A percentile compares a stretch with the other conserved stretches of the same genome.
Conservation (phyloP, 1,140 invertebrate genomes). For the Acromyrmex echinatior region DNA sequence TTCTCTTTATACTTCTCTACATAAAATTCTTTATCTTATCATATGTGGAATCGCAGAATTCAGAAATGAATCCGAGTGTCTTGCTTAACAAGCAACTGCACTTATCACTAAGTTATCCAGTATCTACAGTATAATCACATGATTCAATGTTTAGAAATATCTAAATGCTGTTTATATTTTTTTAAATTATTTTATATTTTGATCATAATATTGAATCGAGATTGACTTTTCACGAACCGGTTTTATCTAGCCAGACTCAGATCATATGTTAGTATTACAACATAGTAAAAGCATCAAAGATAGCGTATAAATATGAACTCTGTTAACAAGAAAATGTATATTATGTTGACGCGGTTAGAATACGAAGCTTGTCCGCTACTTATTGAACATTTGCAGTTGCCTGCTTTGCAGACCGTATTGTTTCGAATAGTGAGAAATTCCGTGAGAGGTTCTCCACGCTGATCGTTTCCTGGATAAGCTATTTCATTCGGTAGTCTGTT, state of each 20-base stretch:
- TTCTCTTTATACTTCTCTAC: background rate
- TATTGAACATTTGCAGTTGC: conserved; percentile 78
- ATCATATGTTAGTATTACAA: background rate
- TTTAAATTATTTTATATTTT: background rate
- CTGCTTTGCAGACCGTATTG: conserved; percentile 80
- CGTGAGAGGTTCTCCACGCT: background rate
- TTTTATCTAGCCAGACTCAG: background rate
- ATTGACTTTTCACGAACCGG: background rate
- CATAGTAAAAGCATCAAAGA: background rate
- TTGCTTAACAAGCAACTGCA: background rate
- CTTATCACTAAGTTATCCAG: background rate
- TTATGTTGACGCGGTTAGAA: background rate
- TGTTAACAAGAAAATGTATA: background rate
- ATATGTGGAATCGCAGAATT: background rate
- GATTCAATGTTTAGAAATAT: background rate
- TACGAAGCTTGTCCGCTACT: conserved; percentile 62
- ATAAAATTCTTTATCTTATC: background rate
- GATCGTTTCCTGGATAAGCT: conserved; percentile 67
- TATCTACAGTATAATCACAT: background rate
- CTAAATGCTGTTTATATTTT: background rate
- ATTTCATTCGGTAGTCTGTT: conserved; percentile 79
- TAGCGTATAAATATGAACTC: background rate
- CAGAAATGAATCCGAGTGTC: background rate
- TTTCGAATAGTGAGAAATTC: conserved; percentile 62
- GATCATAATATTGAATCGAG: background rate